phyloP scores from a whole-genome alignment of 2,113 vertebrate genomes.

The Eublepharis macularius region DNA sequence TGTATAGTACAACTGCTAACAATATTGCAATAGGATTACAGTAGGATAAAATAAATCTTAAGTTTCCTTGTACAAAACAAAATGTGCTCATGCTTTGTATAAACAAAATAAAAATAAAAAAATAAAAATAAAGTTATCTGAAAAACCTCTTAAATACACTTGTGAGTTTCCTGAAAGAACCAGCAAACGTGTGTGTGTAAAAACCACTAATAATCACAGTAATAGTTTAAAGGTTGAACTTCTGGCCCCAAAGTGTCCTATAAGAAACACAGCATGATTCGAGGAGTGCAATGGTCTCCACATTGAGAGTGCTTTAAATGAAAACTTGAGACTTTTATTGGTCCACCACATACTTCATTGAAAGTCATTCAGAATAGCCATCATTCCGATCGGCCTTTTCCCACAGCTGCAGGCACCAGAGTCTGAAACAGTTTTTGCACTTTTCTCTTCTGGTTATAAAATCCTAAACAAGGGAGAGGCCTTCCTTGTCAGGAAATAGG shows the following conservation, averaged over 20 bases:
- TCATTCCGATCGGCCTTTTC: constrained; percentile 6
- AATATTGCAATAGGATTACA: not conserved
- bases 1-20: not conserved
- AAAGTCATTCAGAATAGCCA: constrained; percentile 28
- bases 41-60: not conserved
- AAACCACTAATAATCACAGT: constrained; percentile 6
- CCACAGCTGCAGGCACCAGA: constrained; percentile 13
- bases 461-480: constrained; percentile 35
- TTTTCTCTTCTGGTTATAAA: constrained; percentile 18
- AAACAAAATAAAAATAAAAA: no score
- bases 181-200: constrained; percentile 35
- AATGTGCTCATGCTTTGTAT: no score
- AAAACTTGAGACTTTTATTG: constrained; percentile 4
- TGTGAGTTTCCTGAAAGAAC: constrained; percentile 18
- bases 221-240: constrained; percentile 45
- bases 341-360: not conserved
- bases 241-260: constrained; percentile 24
- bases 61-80: not conserved
- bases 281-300: not conserved
- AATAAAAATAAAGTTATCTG: not conserved
- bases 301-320: not conserved
- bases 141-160: constrained; percentile 35
- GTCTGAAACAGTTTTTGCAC: constrained; percentile 20
- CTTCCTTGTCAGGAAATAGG: constrained; percentile 16
- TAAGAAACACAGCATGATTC: constrained; percentile 29